Base-by-base conservation (phyloP, 2,113 vertebrate species). In the Neodon shergylaensis region DNA sequence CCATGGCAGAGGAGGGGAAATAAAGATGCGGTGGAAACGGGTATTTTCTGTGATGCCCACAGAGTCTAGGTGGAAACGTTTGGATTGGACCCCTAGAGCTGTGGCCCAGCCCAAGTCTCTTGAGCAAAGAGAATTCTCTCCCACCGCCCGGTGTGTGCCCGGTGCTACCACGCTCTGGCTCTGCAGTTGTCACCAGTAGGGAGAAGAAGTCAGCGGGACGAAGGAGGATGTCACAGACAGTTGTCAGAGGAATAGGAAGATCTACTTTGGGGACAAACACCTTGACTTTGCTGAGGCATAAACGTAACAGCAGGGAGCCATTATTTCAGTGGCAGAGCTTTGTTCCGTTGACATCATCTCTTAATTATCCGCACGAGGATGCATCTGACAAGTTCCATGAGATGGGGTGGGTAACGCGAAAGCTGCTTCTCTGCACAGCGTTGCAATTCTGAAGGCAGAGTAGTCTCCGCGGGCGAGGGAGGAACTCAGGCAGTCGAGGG, bases 291-390 rank as follows among this genome's bases (percentile, higher is more conserved):
- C 94, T 96, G 96, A 97, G 96, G 95, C 90, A 88, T 96, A 96
- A 97, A 97, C 93, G 92, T 96, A 94, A 91, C 96, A 96, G 96
- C 58, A 0, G 92, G 81, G 96, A 95, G 91, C 96, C 95, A 98
- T 98, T 97, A 97, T 97, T 96, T 94, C 95, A 16, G 63, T 94
- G 92, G 97, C 95, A 97, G 97, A 91, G 96, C 95, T 97, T 96
- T 96, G 96, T 97, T 96, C 96, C 0, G n/a, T 95, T 97, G 96
- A 96, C 96, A 94, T 96, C 95, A 89, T 97, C 97, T 98, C 97
- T 97, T 98, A 98, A 98, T 98, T 97, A 97, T 96, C 96, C 95
- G 94, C 95, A 82, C 96, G 78, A 92, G 88, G 98, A 98, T 97
- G 78, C 94, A 83, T 97, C 96, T 97, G 96, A 98, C 97, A 97